Base-by-base conservation (phyloP, 1,140 invertebrate genomes). In the Solen grandis region DNA sequence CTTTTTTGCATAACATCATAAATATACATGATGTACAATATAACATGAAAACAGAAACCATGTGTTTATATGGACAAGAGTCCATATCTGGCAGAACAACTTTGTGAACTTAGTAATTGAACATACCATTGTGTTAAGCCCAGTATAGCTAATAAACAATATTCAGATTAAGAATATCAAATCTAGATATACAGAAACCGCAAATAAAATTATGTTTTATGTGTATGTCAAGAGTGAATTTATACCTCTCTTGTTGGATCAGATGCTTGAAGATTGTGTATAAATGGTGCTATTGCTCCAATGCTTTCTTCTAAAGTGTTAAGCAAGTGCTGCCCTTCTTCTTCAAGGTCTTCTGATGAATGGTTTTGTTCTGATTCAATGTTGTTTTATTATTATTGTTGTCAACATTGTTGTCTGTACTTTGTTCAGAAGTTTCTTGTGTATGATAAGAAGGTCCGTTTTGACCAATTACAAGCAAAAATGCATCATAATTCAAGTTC, bases 401-500 rank as follows among this genome's bases (percentile, higher is more conserved):
- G 27, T 60, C 66, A 63, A 57, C 41, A 27, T 75, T 72, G 66
- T 75, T 68, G 16, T 73, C 60, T 16, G 59, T 55, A 65, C 60
- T 54, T 38, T 52, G n/a, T 8, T 70, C 76, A 16, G 41, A 10
- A 41, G 70, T 13, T 22, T 70, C 66, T 36, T 59, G 38, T 13
- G 60, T 27, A 31, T 79, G 68, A 38, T 55, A 36, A 27, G 60
- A 54, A 35, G 54, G 68, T 2, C 41, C 60, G 22, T 50, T 31
- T 35, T 59, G 10, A 19, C 41, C 70, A 46, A 55, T 14, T 38
- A 69, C 65, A 14, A 69, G 29, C 54, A 75, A 52, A 69, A 75
- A 75, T 62, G 80, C 75, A 22, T 69, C n/a, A 54, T 94, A 92
- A 59, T 87, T 81, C 36, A 84, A 87, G n/a, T 69, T 62, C 31